Conservation (phyloP, 2,797 vertebrate species). For the Malacoraja senta region DNA sequence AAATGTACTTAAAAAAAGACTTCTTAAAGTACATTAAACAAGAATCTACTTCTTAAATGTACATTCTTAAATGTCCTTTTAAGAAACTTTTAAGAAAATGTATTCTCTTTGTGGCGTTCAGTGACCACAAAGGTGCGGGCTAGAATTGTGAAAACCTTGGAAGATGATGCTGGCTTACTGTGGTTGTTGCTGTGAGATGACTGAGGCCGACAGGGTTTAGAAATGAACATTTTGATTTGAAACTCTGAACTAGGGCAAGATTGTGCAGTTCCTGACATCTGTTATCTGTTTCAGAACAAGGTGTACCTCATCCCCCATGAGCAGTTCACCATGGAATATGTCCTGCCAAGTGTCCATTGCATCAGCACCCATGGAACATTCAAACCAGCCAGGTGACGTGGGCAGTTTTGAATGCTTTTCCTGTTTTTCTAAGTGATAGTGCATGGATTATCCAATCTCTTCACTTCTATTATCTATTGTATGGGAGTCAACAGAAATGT, state of each 20-base stretch:
- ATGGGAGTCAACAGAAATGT: not conserved
- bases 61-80: no score
- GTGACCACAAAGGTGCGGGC: no score
- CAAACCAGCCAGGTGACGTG: slow-evolving; percentile 70
- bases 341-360: slow-evolving; percentile 74
- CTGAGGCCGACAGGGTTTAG: not conserved
- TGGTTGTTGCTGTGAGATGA: not conserved
- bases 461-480: not conserved
- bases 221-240: not conserved
- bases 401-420: not conserved
- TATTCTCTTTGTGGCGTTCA: no score
- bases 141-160: not conserved
- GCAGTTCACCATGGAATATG: slow-evolving; percentile 71
- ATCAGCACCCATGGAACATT: slow-evolving; percentile 74
- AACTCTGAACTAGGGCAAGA: not conserved
- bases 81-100: no score
- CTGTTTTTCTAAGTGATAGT: not conserved
- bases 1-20: not conserved
- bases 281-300: slow-evolving; percentile 62
- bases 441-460: not conserved
- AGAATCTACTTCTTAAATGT: no score
- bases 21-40: no score
- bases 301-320: slow-evolving; percentile 68
- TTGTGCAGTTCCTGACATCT: not conserved
- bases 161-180: not conserved